Evolutionary conservation across 2,113 vertebrate genomes (phyloP), one percentile per base, ranked within the genome.

Genomic region (Patagioenas fasciata): DNA sequence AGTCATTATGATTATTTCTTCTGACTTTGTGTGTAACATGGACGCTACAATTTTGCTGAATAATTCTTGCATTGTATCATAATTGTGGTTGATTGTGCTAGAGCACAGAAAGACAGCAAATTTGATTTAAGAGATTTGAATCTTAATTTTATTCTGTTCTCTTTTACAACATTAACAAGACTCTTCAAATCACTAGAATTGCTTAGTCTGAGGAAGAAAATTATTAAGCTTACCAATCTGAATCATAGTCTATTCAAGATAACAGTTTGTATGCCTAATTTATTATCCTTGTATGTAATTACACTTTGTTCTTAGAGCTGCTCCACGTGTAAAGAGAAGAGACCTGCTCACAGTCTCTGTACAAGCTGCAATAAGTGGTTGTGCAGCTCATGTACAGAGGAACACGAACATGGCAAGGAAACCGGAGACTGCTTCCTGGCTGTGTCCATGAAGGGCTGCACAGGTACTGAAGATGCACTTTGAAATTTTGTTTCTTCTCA

Each of bases 281-380:
- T 71, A 44, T 78, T 71, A 36, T 50, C 18, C 12, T 6, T 64
- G 57, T 83, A 6, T 40, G 34, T 82, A 91, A 88, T 7, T 61
- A 38, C 14, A 8, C 67, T 62, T 85, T 93, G 84, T 80, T 96
- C 60, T 58, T 80, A 98, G 98, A 98, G 89, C 91, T 98, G 98
- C 86, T 98, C 97, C 2, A 88, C 69, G 8, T 98, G 98, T 77
- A 97, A 98, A 29, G 98, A 98, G 97, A 98, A 98, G 96, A 98
- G 94, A 57, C 97, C 97, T 6, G 98, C 98, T 17, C 98, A 98
- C 94, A 98, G 97, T 36, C 97, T 98, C 53, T 98, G 98, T 19
- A 98, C 98, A 2, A 97, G 96, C 50, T 98, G 98, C 97, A 98
- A 98, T 70, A 98, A 97, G 48, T 98, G 98, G 98, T 34, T 98